Evolutionary conservation across 2,113 vertebrate species (phyloP).

Genomic region (Pica pica): DNA sequence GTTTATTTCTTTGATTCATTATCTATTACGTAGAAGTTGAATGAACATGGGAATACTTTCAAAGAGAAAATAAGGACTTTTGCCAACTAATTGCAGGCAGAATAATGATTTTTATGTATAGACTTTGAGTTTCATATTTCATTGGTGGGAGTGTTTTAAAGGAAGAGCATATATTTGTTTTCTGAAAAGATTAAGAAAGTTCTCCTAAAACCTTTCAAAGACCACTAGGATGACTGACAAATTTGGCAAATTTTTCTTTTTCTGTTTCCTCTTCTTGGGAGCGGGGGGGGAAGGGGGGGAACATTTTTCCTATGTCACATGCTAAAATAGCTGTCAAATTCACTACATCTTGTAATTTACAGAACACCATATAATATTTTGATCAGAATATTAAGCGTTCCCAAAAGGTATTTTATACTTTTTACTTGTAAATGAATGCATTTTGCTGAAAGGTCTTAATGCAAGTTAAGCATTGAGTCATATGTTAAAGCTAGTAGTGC

Average conservation of each 20-base stretch:
- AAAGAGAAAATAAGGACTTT: neutral
- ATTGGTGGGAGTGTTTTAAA: neutral
- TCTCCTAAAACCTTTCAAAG: neutral
- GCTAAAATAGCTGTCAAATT: neutral
- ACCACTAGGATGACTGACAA: neutral
- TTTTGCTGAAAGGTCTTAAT: neutral
- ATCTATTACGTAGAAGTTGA: neutral
- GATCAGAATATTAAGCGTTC: neutral
- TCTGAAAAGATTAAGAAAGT: neutral
- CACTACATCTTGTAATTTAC: neutral
- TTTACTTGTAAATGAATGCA: neutral
- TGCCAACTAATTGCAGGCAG: neutral
- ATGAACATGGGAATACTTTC: neutral
- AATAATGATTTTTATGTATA: neutral
- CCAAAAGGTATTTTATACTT: neutral
- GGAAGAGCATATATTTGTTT: neutral
- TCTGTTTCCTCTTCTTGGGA: neutral
- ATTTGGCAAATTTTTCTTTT: neutral
- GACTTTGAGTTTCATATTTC: neutral
- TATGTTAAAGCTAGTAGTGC: neutral
- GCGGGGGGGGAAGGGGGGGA: accelerated
- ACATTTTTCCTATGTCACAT: neutral
- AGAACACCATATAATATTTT: neutral
- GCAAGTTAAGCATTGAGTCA: neutral
- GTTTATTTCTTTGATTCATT: neutral